phyloP scores from a whole-genome alignment of 2,113 vertebrate species.

The Micromys minutus region DNA sequence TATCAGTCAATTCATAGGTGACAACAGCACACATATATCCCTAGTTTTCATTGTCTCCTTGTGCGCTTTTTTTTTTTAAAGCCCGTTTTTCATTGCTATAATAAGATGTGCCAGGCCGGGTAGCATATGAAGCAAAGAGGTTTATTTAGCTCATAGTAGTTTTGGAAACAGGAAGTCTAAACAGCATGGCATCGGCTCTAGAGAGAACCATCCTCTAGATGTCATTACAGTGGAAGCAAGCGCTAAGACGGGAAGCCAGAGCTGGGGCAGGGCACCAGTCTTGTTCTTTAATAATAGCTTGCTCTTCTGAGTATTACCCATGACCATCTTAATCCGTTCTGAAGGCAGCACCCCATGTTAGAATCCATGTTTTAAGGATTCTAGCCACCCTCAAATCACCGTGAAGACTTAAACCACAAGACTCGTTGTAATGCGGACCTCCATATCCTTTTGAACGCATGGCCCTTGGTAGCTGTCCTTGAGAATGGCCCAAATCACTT shows the following conservation, averaged over 20 bases:
- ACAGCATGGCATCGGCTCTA: neutral
- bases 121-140: neutral
- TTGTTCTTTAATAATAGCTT: neutral
- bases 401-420: neutral
- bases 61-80: neutral
- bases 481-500: neutral
- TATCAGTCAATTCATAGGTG: neutral
- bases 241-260: neutral
- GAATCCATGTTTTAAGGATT: neutral
- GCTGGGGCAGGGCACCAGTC: neutral
- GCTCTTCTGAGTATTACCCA: neutral
- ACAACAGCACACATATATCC: neutral
- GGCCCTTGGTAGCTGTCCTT: neutral
- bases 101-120: neutral
- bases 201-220: neutral
- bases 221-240: neutral
- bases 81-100: neutral
- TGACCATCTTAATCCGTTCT: neutral
- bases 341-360: neutral
- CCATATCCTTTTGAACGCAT: neutral
- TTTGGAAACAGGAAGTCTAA: neutral
- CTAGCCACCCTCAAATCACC: neutral
- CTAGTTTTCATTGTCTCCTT: neutral
- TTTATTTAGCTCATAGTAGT: neutral
- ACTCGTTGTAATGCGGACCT: neutral